A percentile compares a stretch with the other conserved stretches of the same genome.
Conservation (phyloP, 2,113 vertebrate genomes). For the Empidonax alnorum region DNA sequence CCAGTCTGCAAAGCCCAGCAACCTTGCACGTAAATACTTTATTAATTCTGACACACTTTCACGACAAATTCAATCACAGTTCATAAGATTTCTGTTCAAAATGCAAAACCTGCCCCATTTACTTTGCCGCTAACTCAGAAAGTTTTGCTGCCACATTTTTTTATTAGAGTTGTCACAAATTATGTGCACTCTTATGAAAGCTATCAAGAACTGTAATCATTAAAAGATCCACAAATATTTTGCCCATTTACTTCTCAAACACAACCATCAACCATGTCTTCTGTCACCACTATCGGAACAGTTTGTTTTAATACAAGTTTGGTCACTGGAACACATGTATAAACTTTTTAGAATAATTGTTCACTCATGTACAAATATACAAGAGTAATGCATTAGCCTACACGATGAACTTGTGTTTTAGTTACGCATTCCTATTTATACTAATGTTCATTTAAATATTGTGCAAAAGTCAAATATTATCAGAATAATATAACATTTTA, state of each 20-base stretch:
- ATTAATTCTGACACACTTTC: constrained; percentile 99
- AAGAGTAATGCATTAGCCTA: constrained; percentile 82
- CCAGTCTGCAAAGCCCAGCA: constrained; percentile 83
- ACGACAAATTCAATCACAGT: constrained; percentile 94
- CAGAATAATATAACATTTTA: constrained; percentile 53
- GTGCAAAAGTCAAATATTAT: constrained; percentile 69
- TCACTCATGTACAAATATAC: constrained; percentile 74
- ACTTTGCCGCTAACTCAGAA: constrained; percentile 89
- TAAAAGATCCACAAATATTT: constrained; percentile 83
- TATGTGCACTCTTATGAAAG: constrained; percentile 87
- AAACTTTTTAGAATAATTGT: constrained; percentile 85
- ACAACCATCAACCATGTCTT: constrained; percentile 74
- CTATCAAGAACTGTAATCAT: constrained; percentile 86
- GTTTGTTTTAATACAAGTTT: constrained; percentile 76
- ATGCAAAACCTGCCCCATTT: constrained; percentile 88
- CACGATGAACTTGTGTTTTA: constrained; percentile 53
- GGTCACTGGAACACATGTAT: constrained; percentile 67
- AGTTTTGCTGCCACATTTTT: constrained; percentile 88
- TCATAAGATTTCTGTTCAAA: constrained; percentile 90
- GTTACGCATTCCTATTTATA: constrained; percentile 71
- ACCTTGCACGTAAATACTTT: constrained; percentile 88
- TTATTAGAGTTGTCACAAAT: constrained; percentile 91
- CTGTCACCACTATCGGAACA: constrained; percentile 37
- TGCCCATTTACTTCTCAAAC: constrained; percentile 80
- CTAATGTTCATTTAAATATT: constrained; percentile 74